Base-by-base conservation (phyloP, 2,113 vertebrate species). In the Vireo altiloquus region DNA sequence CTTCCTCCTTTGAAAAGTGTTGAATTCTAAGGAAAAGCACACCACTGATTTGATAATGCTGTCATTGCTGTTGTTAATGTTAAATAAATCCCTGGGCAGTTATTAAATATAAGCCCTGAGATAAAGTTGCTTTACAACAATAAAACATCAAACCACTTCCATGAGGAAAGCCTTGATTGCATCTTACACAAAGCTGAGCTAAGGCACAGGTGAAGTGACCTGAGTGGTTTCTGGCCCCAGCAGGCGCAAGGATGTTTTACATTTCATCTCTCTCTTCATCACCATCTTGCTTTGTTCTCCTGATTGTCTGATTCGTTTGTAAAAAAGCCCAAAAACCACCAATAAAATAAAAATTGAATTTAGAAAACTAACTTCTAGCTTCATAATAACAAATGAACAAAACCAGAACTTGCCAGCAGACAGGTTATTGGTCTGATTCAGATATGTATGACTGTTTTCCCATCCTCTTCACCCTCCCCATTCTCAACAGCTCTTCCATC, bases 11-110 rank as follows among this genome's bases (percentile, higher is more conserved):
- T 37, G 20, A 35, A 52, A 84, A 27, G 6, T 44, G 35, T 42
- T 87, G 47, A 65, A 61, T 78, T 66, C 56, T 49, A 6, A 9
- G 4, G 46, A 78, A 74, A 74, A 69, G 18, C 22, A 74, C 42
- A 61, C 8, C 0, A 1, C 16, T 53, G 68, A 35, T 65, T 70
- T 42, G n/a, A 14, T 47, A 46, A 42, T 0, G 0, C 11, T 64
- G 4, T 37, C 22, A 20, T 13, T 57, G 39, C 42, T 79, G 8
- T 28, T 71, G 37, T 72, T 89, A 33, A 39, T 56, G 21, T 72
- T 81, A 27, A 47, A 69, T 74, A 57, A 57, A 11, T 90, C 37
- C 28, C 37, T 82, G 33, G 3, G 7, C 12, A 3, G 46, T 82
- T 85, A 28, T 33, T 71, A 90, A 61, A 50, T 31, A 11, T 59